Conservation (phyloP, 2,797 vertebrate species). For the Phoebastria nigripes region DNA sequence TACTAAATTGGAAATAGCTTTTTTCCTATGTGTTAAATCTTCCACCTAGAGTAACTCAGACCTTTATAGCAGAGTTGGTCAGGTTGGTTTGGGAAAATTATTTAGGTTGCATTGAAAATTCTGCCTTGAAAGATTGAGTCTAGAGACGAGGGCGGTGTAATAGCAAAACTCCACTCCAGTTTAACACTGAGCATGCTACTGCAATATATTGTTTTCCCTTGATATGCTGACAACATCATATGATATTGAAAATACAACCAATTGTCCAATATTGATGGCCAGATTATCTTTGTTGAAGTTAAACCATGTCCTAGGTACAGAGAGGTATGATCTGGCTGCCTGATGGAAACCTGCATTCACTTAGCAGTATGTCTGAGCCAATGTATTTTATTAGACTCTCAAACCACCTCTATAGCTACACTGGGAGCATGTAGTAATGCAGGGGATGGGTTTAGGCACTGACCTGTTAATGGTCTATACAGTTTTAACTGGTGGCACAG, state of each 20-base stretch:
- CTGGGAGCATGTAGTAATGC: neutral
- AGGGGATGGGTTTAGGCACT: neutral
- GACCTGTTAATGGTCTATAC: neutral
- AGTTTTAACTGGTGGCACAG: neutral
- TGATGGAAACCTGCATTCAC: neutral
- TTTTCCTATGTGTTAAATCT: neutral
- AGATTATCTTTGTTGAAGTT: neutral
- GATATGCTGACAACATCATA: fast-evolving
- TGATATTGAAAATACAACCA: neutral
- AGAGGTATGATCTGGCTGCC: neutral
- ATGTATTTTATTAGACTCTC: neutral
- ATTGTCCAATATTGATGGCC: neutral
- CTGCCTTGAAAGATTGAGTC: neutral
- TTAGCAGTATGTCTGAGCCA: neutral
- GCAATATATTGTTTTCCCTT: neutral
- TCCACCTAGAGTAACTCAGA: neutral
- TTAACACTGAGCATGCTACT: neutral
- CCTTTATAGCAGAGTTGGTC: neutral
- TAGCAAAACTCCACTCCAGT: neutral
- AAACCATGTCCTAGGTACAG: neutral
- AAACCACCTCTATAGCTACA: neutral
- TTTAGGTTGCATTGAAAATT: neutral
- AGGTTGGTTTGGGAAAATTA: neutral
- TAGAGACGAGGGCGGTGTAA: neutral
- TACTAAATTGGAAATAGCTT: neutral